Base-by-base conservation (phyloP, 2,797 vertebrate species). In the Eulemur rubriventer region DNA sequence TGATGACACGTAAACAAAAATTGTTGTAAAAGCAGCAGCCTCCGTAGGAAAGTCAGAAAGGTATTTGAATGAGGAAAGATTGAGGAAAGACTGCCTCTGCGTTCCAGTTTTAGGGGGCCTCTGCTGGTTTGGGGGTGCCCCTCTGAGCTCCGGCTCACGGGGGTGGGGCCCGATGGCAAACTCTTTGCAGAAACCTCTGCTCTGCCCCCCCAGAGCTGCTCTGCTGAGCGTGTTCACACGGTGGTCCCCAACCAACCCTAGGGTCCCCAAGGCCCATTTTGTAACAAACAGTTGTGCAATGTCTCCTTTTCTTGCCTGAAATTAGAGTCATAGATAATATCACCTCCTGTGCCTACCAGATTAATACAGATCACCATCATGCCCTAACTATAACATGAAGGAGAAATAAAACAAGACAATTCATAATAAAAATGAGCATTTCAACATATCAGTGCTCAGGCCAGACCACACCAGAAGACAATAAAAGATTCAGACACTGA, bases 321-420 rank as follows among this genome's bases (percentile, higher is more conserved):
- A 28, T 67, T 48, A n/a, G 33, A 35, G 1, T 30, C 30, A 2
- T 5, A 30, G 48, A 24, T 24, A 16, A 26, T 17, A 6, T n/a
- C 33, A 79, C 43, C 30, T 65, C 17, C 48, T 43, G 0, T 2
- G 3, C 0, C 1, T 7, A 11, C 20, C 41, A 7, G 72, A 38
- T 35, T 18, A 33, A 9, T 17, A 38, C 72, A 20, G 28, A 10
- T 26, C 12, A 12, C 35, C 48, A 0, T 30, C 2, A 57, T 9
- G 12, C 24, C 50, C 43, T n/a, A 12, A 65, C 80, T 73, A 12
- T 18, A 41, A 26, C 2, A 4, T 17, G 24, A 96, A 73, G 88
- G 57, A 65, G 76, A 73, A 78, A 72, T 48, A 63, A n/a, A 63
- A 50, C 2, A 18, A 59, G 52, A 55, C 4, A 38, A 46, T 43